phyloP scores from a whole-genome alignment of 2,113 vertebrate species.

The Tupaia tana region DNA sequence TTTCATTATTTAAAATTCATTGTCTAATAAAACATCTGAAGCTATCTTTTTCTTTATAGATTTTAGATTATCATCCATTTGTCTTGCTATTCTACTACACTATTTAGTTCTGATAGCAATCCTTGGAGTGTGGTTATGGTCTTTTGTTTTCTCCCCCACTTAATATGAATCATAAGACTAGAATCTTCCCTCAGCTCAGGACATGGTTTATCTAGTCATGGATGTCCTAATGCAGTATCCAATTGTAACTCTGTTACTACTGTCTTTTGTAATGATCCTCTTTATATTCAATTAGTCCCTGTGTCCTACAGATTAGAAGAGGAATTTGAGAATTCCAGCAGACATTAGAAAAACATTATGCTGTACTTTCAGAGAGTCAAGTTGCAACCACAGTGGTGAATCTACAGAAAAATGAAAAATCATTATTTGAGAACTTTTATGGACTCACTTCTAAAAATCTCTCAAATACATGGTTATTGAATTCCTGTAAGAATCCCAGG shows the following conservation, averaged over 20 bases:
- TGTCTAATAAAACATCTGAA: conserved; percentile 90
- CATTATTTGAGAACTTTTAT: conserved; percentile 91
- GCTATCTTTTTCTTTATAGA: conserved; percentile 92
- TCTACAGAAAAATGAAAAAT: conserved; percentile 92
- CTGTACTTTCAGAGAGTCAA: conserved; percentile 90
- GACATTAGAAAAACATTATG: conserved; percentile 88
- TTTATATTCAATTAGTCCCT: conserved; percentile 92
- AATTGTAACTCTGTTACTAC: conserved; percentile 94
- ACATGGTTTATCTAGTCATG: conserved; percentile 91
- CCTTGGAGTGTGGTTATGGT: conserved; percentile 93
- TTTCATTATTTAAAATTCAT: conserved; percentile 91
- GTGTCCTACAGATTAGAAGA: conserved; percentile 91
- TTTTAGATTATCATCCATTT: conserved; percentile 88
- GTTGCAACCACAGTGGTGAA: conserved; percentile 91
- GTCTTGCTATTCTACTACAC: conserved; percentile 89
- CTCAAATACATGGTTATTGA: conserved; percentile 92
- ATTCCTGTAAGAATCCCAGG: conserved; percentile 91
- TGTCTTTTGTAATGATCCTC: conserved; percentile 91
- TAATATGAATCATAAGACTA: conserved; percentile 89
- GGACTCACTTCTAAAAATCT: conserved; percentile 93
- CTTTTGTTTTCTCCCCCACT: conserved; percentile 77
- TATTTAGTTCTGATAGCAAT: conserved; percentile 91
- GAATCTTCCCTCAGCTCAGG: conserved; percentile 88
- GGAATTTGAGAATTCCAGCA: conserved; percentile 90
- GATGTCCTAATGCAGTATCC: conserved; percentile 91